Base-by-base conservation (phyloP, 2,888 invertebrate species). In the Drosophila parthenogenetica region DNA sequence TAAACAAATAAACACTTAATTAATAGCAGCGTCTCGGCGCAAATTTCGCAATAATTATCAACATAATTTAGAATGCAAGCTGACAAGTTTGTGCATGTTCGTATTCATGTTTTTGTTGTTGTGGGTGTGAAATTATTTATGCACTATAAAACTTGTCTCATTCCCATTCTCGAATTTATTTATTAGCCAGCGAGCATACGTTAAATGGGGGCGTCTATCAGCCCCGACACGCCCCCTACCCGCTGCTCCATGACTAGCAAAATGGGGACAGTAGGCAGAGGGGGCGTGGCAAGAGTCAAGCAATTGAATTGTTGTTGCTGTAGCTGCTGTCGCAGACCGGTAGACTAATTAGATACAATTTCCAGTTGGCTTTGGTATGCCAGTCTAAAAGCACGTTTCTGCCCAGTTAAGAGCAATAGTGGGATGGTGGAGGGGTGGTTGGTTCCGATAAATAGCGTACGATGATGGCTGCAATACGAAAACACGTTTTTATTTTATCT, bases 281-380 rank as follows among this genome's bases (percentile, higher is more conserved):
- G n/a, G n/a, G 45, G 19, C 17, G 54, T 17, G 32, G 17, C 46
- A 35, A 35, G 46, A 58, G 53, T 45, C 25, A 32, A 17, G 48
- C 61, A 57, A 62, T 50, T 69, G 29, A 54, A 39, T 45, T 54
- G 37, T n/a, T 43, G 40, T 57, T 48, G 32, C 42, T 60, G 22
- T 19, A 35, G 58, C 46, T 55, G 50, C 51, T 55, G 69, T 69
- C 49, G 54, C 43, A 60, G 76, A 76, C 75, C 68, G 70, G 88
- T 78, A 86, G 81, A 86, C 84, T 84, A 84, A 84, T 84, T 84
- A 84, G 88, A 84, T 88, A 84, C 89, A 86, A 84, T 84, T 75
- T 88, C 88, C 83, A 84, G 88, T 88, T 82, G 79, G 42, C 35
- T 62, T 40, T 69, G 77, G 77, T 51, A 72, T 76, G 73, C 66